Evolutionary conservation across 1,140 invertebrate genomes (phyloP).

Genomic region (Drosophila virilis): DNA sequence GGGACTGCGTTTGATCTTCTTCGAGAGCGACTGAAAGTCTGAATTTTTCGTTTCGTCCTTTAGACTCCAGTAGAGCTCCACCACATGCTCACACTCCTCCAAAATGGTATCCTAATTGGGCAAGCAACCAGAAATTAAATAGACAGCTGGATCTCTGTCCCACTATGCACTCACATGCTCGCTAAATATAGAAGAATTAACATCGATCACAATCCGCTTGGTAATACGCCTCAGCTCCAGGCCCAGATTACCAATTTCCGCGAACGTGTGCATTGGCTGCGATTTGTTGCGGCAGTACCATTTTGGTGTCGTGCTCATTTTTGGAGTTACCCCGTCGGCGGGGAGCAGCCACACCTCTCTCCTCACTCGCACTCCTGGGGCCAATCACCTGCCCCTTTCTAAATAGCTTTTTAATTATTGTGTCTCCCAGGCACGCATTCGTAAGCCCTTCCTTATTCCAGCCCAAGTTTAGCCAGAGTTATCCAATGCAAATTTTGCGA

Average conservation of each 20-base stretch:
- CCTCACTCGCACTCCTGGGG: conserved; percentile 30
- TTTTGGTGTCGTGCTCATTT: conserved; percentile 82
- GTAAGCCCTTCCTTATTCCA: conserved; percentile 42
- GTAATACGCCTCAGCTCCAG: conserved; percentile 75
- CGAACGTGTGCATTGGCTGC: conserved; percentile 81
- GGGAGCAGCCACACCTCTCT: not conserved
- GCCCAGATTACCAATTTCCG: conserved; percentile 77
- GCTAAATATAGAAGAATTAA: conserved; percentile 76
- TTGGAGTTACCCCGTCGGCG: conserved; percentile 47
- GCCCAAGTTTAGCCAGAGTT: conserved; percentile 22
- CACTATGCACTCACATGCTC: conserved; percentile 66
- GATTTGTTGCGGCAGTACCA: conserved; percentile 84
- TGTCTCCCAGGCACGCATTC: conserved; percentile 78
- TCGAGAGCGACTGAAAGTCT: conserved; percentile 74
- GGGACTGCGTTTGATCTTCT: conserved; percentile 83
- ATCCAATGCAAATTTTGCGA: conserved; percentile 72
- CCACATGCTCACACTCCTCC: conserved; percentile 78
- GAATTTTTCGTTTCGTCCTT: conserved; percentile 75
- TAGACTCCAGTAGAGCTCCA: conserved; percentile 75
- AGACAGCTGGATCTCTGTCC: not conserved
- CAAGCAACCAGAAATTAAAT: not conserved
- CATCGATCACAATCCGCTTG: conserved; percentile 78
- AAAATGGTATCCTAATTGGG: conserved; percentile 68
- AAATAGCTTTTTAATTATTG: conserved; percentile 81
- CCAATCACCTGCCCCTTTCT: conserved; percentile 62